These are phyloP conservation scores for Siniperca obscura DNA, from an alignment of 2,797 vertebrate genomes.

Conservation along the genomic window DNA sequence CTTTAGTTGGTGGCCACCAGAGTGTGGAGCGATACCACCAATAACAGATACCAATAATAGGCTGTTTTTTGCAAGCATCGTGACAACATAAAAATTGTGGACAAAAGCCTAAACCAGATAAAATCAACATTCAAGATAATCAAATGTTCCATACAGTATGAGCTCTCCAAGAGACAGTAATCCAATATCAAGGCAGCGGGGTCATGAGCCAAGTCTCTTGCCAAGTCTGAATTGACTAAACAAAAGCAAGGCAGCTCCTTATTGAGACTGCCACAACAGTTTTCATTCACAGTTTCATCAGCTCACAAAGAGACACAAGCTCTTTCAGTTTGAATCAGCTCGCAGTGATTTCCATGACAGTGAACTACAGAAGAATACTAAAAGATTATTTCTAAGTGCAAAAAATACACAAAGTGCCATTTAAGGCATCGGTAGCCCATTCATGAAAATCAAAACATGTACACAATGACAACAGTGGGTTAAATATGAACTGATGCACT, in stretches of 20 bases:
- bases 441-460: neutral
- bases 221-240: neutral
- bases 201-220: slow-evolving; percentile 3
- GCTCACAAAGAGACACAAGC: slow-evolving; percentile 11
- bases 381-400: neutral
- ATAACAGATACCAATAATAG: neutral
- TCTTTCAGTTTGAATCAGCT: slow-evolving; percentile 28
- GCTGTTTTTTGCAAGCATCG: neutral
- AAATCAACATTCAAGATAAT: slow-evolving; percentile 13
- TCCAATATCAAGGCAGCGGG: slow-evolving; percentile 4
- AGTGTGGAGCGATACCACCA: neutral
- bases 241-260: slow-evolving; percentile 2
- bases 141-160: neutral
- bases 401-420: neutral
- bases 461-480: neutral
- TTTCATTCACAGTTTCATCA: slow-evolving; percentile 29
- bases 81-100: neutral
- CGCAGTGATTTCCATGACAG: neutral
- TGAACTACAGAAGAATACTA: slow-evolving; percentile 8
- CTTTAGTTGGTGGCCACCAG: slow-evolving; percentile 7
- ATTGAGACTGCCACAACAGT: slow-evolving; percentile 13
- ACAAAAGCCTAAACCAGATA: neutral
- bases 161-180: neutral
- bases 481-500: neutral
- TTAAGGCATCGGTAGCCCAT: neutral